Percentiles rank a stretch among this genome's conserved stretches.
These are phyloP conservation scores for Priocnemis perturbator DNA, from an alignment of 2,888 invertebrate species.

Conservation along the genomic window DNA sequence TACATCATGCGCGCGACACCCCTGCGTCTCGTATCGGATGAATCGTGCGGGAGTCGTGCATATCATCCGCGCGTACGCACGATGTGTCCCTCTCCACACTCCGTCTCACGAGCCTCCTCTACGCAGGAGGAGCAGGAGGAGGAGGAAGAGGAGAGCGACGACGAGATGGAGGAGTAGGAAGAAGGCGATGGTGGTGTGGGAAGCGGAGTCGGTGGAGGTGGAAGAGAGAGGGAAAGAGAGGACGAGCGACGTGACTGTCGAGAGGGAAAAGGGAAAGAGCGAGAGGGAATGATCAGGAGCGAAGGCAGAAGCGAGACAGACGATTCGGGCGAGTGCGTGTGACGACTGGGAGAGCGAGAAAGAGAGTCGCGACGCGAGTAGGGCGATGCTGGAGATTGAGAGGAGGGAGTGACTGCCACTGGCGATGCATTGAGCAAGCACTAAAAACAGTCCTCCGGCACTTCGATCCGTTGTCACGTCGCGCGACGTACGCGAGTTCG, in stretches of 20 bases:
- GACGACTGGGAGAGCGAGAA: constrained; percentile 26
- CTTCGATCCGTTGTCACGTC: constrained; percentile 62
- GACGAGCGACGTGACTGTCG: constrained; percentile 14
- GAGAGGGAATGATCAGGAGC: neutral
- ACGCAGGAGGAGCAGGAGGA: constrained; percentile 24
- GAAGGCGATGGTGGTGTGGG: constrained; percentile 3
- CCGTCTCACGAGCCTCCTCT: constrained; percentile 21
- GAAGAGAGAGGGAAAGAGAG: constrained; percentile 14
- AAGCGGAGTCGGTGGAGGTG: constrained; percentile 20
- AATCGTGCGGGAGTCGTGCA: constrained; percentile 6
- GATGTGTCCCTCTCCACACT: constrained; percentile 8
- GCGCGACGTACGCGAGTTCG: constrained; percentile 20
- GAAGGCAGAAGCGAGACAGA: constrained; percentile 6
- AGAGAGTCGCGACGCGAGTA: constrained; percentile 14
- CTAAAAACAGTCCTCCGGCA: constrained; percentile 65
- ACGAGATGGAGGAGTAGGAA: constrained; percentile 19
- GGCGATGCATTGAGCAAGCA: constrained; percentile 58
- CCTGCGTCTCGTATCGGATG: neutral
- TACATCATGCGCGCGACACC: too few species aligned
- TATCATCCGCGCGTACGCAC: neutral
- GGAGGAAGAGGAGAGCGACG: constrained; percentile 13
- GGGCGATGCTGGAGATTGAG: constrained; percentile 35
- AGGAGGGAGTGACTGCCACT: constrained; percentile 56
- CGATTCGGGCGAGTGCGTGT: constrained; percentile 1
- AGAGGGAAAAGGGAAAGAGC: constrained; percentile 7